Evolutionary conservation across 2,113 vertebrate genomes (phyloP).

Genomic region (Alouatta palliata): DNA sequence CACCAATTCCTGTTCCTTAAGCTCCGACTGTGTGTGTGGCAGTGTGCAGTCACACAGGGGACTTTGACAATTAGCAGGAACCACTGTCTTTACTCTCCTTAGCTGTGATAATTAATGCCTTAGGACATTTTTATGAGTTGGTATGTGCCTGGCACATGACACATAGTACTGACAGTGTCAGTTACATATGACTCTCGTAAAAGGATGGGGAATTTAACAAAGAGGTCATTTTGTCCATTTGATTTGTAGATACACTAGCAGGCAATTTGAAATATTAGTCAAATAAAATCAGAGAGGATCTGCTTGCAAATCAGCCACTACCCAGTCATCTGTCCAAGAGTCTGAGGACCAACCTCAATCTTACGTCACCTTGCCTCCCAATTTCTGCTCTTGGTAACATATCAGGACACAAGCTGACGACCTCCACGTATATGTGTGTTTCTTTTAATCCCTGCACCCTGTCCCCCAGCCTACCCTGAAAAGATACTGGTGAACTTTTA

Average conservation of each 20-base stretch:
- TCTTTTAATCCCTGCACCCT: not conserved
- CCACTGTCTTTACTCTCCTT: slow-evolving; percentile 56
- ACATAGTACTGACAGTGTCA: slow-evolving; percentile 12
- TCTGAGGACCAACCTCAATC: not conserved
- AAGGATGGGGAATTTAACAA: slow-evolving; percentile 51
- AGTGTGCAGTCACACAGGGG: slow-evolving; percentile 59
- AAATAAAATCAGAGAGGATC: slow-evolving; percentile 45
- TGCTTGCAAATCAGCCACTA: slow-evolving; percentile 27
- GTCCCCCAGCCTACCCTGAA: not conserved
- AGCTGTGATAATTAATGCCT: slow-evolving; percentile 69
- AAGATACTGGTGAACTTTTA: not conserved
- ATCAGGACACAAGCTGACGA: not conserved
- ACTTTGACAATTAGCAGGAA: slow-evolving; percentile 70
- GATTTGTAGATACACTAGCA: slow-evolving; percentile 40
- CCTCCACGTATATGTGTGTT: no score
- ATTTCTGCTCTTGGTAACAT: not conserved
- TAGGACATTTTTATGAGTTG: slow-evolving; percentile 68
- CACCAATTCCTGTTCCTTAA: slow-evolving; percentile 51
- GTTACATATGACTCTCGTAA: slow-evolving; percentile 46
- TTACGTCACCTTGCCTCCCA: not conserved
- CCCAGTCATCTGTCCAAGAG: not conserved
- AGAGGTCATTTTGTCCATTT: slow-evolving; percentile 56
- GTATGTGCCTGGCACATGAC: slow-evolving; percentile 66
- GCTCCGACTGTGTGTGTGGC: slow-evolving; percentile 60
- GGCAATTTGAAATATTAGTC: slow-evolving; percentile 52